phyloP scores from a whole-genome alignment of 2,113 vertebrate species.

The Rhinogobius similis region DNA sequence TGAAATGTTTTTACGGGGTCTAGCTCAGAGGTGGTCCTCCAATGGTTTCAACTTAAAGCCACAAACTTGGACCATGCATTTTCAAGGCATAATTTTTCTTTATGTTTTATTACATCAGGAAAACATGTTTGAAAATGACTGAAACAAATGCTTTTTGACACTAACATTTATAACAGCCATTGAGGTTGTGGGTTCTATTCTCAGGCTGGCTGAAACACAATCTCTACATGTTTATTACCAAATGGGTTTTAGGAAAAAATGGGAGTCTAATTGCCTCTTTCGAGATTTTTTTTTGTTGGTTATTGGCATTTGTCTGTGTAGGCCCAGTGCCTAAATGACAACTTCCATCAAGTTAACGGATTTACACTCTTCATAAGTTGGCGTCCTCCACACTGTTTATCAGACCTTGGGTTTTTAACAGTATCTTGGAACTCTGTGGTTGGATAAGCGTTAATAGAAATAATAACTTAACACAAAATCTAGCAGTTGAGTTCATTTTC shows the following conservation, averaged over 20 bases:
- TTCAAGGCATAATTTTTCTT: constrained; percentile 28
- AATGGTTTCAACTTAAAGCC: constrained; percentile 39
- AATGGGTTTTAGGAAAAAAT: background rate
- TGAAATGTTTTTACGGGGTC: constrained; percentile 31
- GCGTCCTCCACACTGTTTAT: no score
- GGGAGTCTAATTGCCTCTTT: background rate
- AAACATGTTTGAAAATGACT: constrained; percentile 2
- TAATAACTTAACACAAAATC: no score
- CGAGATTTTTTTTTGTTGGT: background rate
- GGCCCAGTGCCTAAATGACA: no score
- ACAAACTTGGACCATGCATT: constrained; percentile 37
- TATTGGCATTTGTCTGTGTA: background rate
- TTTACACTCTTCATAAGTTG: no score
- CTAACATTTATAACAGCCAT: background rate
- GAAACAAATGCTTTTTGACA: background rate
- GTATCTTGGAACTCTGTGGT: no score
- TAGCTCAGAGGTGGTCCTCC: constrained; percentile 53
- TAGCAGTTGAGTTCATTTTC: no score
- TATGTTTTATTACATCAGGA: constrained; percentile 19
- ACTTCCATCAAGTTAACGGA: no score
- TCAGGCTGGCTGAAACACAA: background rate
- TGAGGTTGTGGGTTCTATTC: constrained; percentile 2
- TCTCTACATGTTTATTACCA: background rate
- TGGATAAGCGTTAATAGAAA: no score
- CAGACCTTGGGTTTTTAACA: no score